These are phyloP conservation scores for Seira ritae DNA, from an alignment of 2,888 invertebrate genomes.

Conservation along the genomic window DNA sequence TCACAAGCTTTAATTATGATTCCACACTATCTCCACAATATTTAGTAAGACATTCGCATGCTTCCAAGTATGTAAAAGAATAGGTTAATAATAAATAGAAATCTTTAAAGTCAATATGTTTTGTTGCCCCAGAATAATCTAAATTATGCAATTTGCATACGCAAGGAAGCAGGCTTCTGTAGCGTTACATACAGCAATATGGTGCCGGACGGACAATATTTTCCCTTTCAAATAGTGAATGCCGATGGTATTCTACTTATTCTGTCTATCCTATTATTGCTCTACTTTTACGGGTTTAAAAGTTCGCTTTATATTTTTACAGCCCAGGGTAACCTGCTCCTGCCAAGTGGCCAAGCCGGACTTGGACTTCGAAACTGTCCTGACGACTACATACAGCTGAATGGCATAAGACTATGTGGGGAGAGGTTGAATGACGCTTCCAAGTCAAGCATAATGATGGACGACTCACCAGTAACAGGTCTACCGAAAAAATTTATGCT, in stretches of 20 bases:
- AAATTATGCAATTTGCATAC: slow-evolving; percentile 86
- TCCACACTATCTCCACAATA: slow-evolving; percentile 70
- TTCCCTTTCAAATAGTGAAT: slow-evolving; percentile 82
- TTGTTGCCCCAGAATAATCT: slow-evolving; percentile 81
- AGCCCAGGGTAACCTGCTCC: slow-evolving; percentile 68
- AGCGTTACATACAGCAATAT: slow-evolving; percentile 79
- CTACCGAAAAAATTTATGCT: neutral
- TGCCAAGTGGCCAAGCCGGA: slow-evolving; percentile 83
- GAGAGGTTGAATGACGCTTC: slow-evolving; percentile 84
- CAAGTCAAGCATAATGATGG: slow-evolving; percentile 79
- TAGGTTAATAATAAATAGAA: neutral
- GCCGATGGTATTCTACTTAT: slow-evolving; percentile 76
- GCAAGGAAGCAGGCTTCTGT: slow-evolving; percentile 81
- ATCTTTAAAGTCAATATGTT: no score
- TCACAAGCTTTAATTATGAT: slow-evolving; percentile 85
- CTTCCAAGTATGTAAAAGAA: no score
- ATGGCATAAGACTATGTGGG: slow-evolving; percentile 84
- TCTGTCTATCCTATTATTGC: neutral
- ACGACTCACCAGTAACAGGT: slow-evolving; percentile 85
- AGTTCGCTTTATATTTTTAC: neutral
- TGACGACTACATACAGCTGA: slow-evolving; percentile 84
- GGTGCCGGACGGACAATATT: slow-evolving; percentile 76
- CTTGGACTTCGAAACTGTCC: slow-evolving; percentile 86
- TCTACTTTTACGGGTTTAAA: neutral
- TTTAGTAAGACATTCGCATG: no score